Evolutionary conservation across 2,797 vertebrate genomes (phyloP).

Genomic region (Pogonophryne albipinna): DNA sequence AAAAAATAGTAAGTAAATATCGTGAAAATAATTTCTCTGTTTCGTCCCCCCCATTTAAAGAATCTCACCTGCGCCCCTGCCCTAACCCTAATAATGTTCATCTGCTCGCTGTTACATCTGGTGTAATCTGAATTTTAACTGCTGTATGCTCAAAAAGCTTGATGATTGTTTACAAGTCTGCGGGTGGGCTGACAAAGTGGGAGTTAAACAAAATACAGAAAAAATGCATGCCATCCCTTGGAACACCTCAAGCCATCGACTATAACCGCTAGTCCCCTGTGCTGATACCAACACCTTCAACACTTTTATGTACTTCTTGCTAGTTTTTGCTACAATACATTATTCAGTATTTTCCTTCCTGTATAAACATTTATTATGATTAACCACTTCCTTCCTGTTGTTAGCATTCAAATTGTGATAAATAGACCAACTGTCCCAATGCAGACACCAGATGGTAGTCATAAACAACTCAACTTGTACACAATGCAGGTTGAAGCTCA

Average conservation of each 20-base stretch:
- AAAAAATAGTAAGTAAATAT: no score
- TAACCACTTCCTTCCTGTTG: constrained; percentile 39
- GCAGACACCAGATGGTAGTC: constrained; percentile 46
- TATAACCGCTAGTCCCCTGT: constrained; percentile 27
- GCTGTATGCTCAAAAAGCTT: constrained; percentile 47
- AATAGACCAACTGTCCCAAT: constrained; percentile 24
- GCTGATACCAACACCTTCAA: constrained; percentile 9
- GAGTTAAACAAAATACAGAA: constrained; percentile 52
- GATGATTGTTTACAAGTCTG: constrained; percentile 60
- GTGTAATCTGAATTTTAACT: constrained; percentile 60
- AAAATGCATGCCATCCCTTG: constrained; percentile 37
- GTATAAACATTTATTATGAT: constrained; percentile 36
- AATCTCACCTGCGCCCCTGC: neutral
- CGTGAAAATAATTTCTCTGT: no score
- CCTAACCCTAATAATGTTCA: constrained; percentile 58
- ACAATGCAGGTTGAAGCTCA: constrained; percentile 23
- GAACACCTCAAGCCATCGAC: constrained; percentile 24
- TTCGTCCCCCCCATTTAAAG: no score
- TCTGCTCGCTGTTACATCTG: constrained; percentile 67
- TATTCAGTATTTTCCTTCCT: constrained; percentile 16
- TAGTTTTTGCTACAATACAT: constrained; percentile 25
- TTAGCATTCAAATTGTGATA: constrained; percentile 45
- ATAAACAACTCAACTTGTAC: constrained; percentile 46
- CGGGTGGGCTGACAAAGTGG: constrained; percentile 41
- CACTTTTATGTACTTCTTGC: constrained; percentile 16